Percentiles rank a stretch among this genome's conserved stretches.
Evolutionary conservation across 2,113 vertebrate species (phyloP).

Genomic region (Cichladusa arquata): DNA sequence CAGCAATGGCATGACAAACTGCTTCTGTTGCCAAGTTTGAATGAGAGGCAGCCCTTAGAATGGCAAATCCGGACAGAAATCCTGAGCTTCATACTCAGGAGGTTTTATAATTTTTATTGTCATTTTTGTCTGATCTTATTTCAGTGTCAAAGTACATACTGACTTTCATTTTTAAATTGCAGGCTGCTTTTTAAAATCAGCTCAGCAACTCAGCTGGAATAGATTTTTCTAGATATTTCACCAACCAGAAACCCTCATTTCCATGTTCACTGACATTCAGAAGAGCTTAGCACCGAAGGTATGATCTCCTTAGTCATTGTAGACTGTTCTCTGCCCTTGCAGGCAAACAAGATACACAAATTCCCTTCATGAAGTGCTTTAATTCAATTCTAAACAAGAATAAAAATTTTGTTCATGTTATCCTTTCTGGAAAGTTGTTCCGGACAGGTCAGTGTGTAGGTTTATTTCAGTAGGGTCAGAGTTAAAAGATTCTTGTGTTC

Average conservation of each 20-base stretch:
- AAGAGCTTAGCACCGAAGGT: background rate
- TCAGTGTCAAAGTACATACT: background rate
- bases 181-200: background rate
- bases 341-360: background rate
- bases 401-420: background rate
- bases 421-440: background rate
- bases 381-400: background rate
- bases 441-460: background rate
- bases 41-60: background rate
- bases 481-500: background rate
- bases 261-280: background rate
- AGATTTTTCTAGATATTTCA: conserved; percentile 5
- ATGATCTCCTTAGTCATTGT: background rate
- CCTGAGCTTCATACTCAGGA: background rate
- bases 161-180: background rate
- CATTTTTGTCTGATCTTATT: background rate
- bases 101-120: background rate
- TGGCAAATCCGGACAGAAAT: background rate
- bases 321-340: background rate
- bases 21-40: background rate
- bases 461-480: background rate
- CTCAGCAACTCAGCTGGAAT: background rate
- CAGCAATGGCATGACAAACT: background rate
- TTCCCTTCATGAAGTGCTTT: background rate
- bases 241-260: background rate